Evolutionary conservation across 2,113 vertebrate species (phyloP).

Genomic region (Corythoichthys intestinalis): DNA sequence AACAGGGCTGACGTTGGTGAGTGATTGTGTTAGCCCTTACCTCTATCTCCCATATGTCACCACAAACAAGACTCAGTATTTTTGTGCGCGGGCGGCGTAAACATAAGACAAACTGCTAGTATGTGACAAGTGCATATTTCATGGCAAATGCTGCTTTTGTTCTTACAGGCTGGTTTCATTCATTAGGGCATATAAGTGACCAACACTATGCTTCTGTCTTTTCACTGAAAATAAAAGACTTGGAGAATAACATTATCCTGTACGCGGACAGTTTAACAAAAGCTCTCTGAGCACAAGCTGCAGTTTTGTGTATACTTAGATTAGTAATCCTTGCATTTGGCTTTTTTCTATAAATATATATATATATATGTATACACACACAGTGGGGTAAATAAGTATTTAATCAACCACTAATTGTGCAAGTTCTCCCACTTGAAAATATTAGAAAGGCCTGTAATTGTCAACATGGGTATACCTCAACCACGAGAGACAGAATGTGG

Average conservation of each 20-base stretch:
- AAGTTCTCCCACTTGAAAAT: too few relatives aligned
- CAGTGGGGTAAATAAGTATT: too few relatives aligned
- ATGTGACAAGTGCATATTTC: background rate
- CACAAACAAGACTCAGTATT: background rate
- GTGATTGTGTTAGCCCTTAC: constrained; percentile 51
- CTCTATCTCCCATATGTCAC: constrained; percentile 18
- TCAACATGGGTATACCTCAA: too few relatives aligned
- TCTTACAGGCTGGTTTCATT: background rate
- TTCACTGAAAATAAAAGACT: background rate
- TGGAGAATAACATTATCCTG: background rate
- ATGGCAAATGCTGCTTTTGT: background rate
- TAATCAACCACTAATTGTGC: too few relatives aligned
- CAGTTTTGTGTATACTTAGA: too few relatives aligned
- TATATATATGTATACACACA: too few relatives aligned
- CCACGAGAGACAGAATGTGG: too few relatives aligned
- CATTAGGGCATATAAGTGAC: background rate
- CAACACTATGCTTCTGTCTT: background rate
- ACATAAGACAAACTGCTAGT: background rate
- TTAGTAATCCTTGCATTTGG: too few relatives aligned
- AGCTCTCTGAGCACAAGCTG: too few relatives aligned
- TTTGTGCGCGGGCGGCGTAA: background rate
- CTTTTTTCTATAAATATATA: too few relatives aligned
- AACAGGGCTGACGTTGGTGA: constrained; percentile 47
- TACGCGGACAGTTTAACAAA: too few relatives aligned
- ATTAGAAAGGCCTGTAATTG: too few relatives aligned